Base-by-base conservation (phyloP, 2,113 vertebrate genomes). In the Gallinago jamesoni region DNA sequence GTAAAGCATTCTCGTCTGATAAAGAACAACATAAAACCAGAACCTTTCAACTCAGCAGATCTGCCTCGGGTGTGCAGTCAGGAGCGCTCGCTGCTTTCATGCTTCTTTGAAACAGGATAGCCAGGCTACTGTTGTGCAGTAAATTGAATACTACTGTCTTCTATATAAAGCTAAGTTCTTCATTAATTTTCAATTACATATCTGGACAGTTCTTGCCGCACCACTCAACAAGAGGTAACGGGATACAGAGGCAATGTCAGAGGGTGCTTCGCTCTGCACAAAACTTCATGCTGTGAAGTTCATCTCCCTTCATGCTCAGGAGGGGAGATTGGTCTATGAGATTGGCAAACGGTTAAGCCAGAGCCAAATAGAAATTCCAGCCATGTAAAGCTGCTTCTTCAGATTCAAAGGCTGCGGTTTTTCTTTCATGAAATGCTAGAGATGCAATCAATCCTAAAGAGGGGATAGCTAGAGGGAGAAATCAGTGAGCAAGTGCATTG, bases 31-130 rank as follows among this genome's bases (percentile, higher is more conserved):
- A 87, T 92, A 93, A 95, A 94, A 75, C 1, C 1, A 0, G 83
- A 48, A 81, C 43, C 68, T 78, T 33, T 63, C 74, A 77, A 87
- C 53, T 90, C 96, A 93, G 94, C 90, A 92, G 81, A 85, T 67
- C 80, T 90, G 83, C 56, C 77, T 70, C 73, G 7, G 5, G 45
- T 89, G 90, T 53, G 89, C 66, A 81, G 79, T 79, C 64, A 90
- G 81, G 69, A 95, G 95, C 18, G 43, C 86, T 64, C 78, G 80
- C 70, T 84, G 88, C 90, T 80, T 72, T 18, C 83, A 21, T 24
- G 79, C 79, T 94, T 35, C 15, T 55, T 84, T 57, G 73, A 74
- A 94, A 60, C 59, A 79, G 81, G 85, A 45, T 82, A 50, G 64
- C 62, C 37, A 9, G 1, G 66, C 30, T 25, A 20, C 4, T 79